Percentiles rank a stretch among this genome's conserved stretches.
phyloP scores from a whole-genome alignment of 2,113 vertebrate genomes.

The Thryonomys swinderianus region DNA sequence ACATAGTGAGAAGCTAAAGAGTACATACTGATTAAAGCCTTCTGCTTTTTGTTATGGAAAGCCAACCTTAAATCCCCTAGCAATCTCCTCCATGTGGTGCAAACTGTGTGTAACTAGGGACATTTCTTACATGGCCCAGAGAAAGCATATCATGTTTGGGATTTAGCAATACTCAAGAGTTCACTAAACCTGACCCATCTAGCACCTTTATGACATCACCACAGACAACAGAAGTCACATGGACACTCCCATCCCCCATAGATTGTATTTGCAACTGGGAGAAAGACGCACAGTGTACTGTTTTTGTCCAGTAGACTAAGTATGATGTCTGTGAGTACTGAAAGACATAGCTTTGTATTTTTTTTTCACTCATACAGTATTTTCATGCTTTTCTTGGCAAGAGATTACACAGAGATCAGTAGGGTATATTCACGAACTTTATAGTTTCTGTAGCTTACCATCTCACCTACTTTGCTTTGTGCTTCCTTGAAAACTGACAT shows the following conservation, averaged over 20 bases:
- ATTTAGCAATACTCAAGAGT: neutral
- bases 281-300: neutral
- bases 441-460: neutral
- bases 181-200: neutral
- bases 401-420: neutral
- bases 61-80: neutral
- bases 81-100: neutral
- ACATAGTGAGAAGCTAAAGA: slow-evolving; percentile 10
- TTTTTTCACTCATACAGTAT: slow-evolving; percentile 26
- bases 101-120: neutral
- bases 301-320: too few species aligned
- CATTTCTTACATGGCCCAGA: neutral
- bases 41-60: neutral
- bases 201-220: neutral
- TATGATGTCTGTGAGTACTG: neutral
- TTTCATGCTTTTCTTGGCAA: slow-evolving; percentile 7
- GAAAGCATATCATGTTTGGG: neutral
- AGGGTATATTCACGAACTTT: slow-evolving; percentile 7
- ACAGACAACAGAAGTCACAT: neutral
- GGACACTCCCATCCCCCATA: neutral
- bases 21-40: slow-evolving; percentile 30
- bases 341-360: neutral
- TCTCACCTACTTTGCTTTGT: neutral
- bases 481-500: slow-evolving; percentile 31
- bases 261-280: neutral